Evolutionary conservation across 2,888 invertebrate genomes (phyloP), one percentile per base, ranked within the genome.

Genomic region (Drosophila setosimentum): DNA sequence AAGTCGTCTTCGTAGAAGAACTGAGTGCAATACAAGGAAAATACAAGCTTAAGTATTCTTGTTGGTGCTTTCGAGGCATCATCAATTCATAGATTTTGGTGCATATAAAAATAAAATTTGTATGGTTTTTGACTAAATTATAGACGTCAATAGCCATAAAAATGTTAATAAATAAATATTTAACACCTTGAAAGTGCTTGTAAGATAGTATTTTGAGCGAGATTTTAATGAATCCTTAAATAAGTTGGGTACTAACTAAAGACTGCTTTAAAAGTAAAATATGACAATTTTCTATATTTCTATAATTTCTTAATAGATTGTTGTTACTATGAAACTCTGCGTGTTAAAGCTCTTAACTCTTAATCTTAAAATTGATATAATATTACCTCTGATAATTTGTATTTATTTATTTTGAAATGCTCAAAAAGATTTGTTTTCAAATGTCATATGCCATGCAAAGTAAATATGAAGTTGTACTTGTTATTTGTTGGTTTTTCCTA

Each of bases 1-100:
- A 87, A 89, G 73, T 78, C 61, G 60, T 32, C 60, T 53, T 18
- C 64, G 48, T 24, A 35, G 30, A 59, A 27, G 16, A 61, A 40
- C 57, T 35, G n/a, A 54, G 53, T 45, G 40, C 55, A 57, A 71
- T 37, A 50, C 27, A 55, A 79, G 62, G 50, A 69, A 67, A 69
- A 62, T 30, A 8, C 5, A 48, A 67, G 53, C 49, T 68, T 50
- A 53, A 67, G 40, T 58, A 49, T 57, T 35, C 45, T 33, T 68
- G 51, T 70, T 76, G 64, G 62, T 63, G 40, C n/a, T 8, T 40
- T 55, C n/a, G 16, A 29, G 13, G n/a, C 10, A 49, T 18, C n/a
- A 11, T 7, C 11, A 11, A 10, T 49, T 49, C 5, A 27, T 29
- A 5, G 29, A 10, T n/a, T 18, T 11, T 24, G 2, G 7, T 45